phyloP scores from a whole-genome alignment of 2,113 vertebrate species.

The Sarotherodon lohbergeri region DNA sequence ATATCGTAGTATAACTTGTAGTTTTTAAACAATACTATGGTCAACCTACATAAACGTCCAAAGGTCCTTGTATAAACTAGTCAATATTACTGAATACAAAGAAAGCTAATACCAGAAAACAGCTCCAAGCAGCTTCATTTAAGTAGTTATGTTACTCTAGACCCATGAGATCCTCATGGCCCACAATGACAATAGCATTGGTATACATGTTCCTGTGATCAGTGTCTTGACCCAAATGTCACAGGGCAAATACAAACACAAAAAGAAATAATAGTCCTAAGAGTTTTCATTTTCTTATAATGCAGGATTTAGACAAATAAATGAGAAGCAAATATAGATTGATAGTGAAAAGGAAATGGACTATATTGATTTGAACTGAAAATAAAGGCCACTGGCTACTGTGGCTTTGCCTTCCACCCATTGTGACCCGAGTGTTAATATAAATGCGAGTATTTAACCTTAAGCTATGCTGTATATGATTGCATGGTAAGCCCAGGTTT shows the following conservation, averaged over 20 bases:
- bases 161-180: conserved; percentile 51
- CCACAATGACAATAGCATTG: conserved; percentile 27
- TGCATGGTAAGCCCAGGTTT: background rate
- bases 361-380: background rate
- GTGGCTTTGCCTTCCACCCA: background rate
- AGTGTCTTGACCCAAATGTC: conserved; percentile 51
- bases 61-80: background rate
- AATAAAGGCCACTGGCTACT: background rate
- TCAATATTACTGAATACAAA: conserved; percentile 4
- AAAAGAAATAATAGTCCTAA: background rate
- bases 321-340: background rate
- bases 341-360: background rate
- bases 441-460: background rate
- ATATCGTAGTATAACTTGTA: background rate
- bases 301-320: background rate
- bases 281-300: background rate
- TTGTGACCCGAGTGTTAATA: background rate
- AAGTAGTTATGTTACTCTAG: conserved; percentile 48
- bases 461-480: background rate
- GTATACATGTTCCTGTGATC: conserved; percentile 18
- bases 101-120: conserved; percentile 4
- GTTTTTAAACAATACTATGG: background rate
- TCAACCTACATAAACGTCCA: conserved; percentile 10
- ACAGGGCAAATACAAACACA: background rate
- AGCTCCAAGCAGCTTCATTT: conserved; percentile 13